Evolutionary conservation across 2,797 vertebrate species (phyloP), one percentile per base, ranked within the genome.

Genomic region (Crenichthys baileyi): DNA sequence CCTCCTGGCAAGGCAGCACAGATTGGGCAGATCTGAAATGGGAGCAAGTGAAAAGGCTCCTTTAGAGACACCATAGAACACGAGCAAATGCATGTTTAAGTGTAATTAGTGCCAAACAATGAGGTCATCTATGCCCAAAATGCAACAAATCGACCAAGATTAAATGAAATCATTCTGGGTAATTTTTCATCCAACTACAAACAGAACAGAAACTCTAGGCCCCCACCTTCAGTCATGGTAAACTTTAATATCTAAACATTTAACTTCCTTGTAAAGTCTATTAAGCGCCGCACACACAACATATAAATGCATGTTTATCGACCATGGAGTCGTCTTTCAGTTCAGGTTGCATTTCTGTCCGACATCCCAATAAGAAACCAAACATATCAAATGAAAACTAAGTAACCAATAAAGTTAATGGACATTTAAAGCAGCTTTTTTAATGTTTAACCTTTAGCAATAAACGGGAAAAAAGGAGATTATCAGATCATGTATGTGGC

Each of bases 1-100:
- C 98, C 98, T 94, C 98, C 98, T 85, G 98, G 98, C 95, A 99
- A 97, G 76, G 98, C 98, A 88, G 98, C 98, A 93, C 98, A 99
- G 94, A 99, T 99, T 82, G 98, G 98, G 95, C 98, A 99, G 91
- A 99, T 99, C 98, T 99, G 96, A 86, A 96, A 95, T 0, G n/a
- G 91, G 12, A 95, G 88, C 91, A 15, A 79, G 51, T 20, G 36
- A 53, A 9, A 6, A 22, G 53, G 41, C 13, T 36, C 18, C 2
- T 73, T 73, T n/a, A 72, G n/a, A 36, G 31, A 1, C 41, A 61
- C 44, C 5, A 53, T 26, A 29, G 39, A 36, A 41, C 0, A 24
- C 36, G 5, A 41, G 36, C 63, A 39, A 31, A 16, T 67, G 31
- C 36, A 67, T 41, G 36, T 39, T 67, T 39, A 67, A 41, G 36